Conservation (phyloP, 2,888 invertebrate species). For the Branchipolynoe longqiensis region DNA sequence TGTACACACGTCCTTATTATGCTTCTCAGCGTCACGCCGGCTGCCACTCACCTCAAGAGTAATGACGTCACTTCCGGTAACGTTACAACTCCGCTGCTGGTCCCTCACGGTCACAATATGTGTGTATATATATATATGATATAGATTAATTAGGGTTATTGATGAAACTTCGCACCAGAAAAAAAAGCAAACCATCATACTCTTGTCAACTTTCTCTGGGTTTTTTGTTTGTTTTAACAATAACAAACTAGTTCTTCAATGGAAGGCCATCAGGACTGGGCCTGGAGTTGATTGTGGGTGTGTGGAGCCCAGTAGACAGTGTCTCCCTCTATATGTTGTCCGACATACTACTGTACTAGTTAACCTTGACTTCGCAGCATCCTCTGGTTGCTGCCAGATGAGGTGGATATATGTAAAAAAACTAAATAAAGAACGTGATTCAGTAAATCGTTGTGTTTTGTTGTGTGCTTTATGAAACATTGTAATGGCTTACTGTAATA, state of each 20-base stretch:
- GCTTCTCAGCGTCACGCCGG: neutral
- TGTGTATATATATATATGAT: neutral
- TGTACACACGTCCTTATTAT: neutral
- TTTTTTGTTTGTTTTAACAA: neutral
- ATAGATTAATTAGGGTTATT: neutral
- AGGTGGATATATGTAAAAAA: conserved; percentile 34
- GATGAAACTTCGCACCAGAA: neutral
- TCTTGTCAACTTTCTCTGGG: neutral
- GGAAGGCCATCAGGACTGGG: conserved; percentile 10
- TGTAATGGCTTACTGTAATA: too few species aligned
- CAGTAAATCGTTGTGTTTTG: conserved; percentile 9
- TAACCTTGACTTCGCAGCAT: conserved; percentile 25
- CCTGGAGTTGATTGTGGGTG: neutral
- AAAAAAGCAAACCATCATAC: neutral
- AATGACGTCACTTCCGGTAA: neutral
- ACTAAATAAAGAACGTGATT: conserved; percentile 3
- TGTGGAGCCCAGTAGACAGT: conserved; percentile 10
- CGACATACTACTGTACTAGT: conserved; percentile 47
- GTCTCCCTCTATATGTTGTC: conserved; percentile 41
- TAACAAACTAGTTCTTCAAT: neutral
- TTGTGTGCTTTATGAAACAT: neutral
- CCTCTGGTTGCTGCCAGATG: conserved; percentile 34
- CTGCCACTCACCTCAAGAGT: neutral
- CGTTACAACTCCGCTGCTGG: conserved; percentile 1
- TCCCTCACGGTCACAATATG: conserved; percentile 37